phyloP scores from a whole-genome alignment of 2,888 invertebrate genomes.

The Hirudinaria manillensis region DNA sequence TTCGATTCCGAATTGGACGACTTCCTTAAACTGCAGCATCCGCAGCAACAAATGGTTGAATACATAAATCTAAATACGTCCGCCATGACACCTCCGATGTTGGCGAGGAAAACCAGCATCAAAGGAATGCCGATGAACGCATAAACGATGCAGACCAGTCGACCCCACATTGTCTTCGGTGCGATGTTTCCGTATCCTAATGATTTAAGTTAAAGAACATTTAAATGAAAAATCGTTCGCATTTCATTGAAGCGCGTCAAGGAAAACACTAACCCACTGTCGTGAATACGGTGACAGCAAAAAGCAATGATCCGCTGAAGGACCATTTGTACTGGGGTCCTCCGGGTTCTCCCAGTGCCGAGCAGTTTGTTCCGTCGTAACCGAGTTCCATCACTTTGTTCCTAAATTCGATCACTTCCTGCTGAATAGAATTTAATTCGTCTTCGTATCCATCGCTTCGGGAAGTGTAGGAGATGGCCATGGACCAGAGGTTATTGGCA shows the following conservation, averaged over 20 bases:
- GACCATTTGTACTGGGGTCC: conserved; percentile 51
- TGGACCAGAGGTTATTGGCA: conserved; percentile 36
- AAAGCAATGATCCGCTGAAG: conserved; percentile 51
- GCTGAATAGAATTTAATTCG: conserved; percentile 28
- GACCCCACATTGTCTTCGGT: conserved; percentile 53
- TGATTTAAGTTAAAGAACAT: not conserved
- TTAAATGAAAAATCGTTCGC: not conserved
- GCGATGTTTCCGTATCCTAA: conserved; percentile 54
- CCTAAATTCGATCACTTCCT: conserved; percentile 43
- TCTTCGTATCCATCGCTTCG: conserved; percentile 23
- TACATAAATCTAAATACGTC: conserved; percentile 44
- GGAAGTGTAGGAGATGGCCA: conserved; percentile 22
- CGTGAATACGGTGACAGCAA: conserved; percentile 53
- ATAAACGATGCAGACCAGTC: conserved; percentile 53
- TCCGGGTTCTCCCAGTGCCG: conserved; percentile 43
- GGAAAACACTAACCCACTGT: conserved; percentile 47
- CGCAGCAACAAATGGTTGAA: conserved; percentile 49
- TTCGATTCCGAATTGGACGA: not conserved
- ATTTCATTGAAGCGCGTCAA: too few species aligned
- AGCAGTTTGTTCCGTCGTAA: conserved; percentile 50
- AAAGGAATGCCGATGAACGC: conserved; percentile 57
- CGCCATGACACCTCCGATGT: conserved; percentile 57
- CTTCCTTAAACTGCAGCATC: conserved; percentile 45
- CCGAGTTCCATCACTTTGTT: conserved; percentile 48
- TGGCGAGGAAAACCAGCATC: conserved; percentile 58